A percentile compares a stretch with the other conserved stretches of the same genome.
These are phyloP conservation scores for Pterostichus madidus DNA, from an alignment of 2,888 invertebrate genomes.

Conservation along the genomic window DNA sequence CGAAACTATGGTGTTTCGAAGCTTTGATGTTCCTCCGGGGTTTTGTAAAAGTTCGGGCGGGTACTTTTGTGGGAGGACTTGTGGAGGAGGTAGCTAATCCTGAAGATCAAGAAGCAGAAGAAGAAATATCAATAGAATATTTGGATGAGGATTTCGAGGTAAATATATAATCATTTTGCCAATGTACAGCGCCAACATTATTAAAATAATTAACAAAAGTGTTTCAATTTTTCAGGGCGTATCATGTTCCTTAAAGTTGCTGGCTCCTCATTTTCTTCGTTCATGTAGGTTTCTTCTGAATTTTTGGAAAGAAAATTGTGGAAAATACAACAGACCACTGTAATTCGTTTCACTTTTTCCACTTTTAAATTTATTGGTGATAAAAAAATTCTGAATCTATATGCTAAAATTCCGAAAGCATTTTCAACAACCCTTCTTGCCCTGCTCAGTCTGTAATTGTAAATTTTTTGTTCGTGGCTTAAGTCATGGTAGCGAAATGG, in stretches of 20 bases:
- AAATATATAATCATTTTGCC: not conserved
- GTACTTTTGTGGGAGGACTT: slow-evolving; percentile 1
- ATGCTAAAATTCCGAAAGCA: slow-evolving; percentile 58
- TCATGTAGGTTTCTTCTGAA: not conserved
- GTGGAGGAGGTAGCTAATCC: too few relatives aligned
- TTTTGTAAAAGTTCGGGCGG: not conserved
- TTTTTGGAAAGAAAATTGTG: slow-evolving; percentile 27
- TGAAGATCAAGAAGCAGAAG: too few relatives aligned
- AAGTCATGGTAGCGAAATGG: slow-evolving; percentile 70
- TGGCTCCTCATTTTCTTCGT: slow-evolving; percentile 22
- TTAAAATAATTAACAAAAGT: not conserved
- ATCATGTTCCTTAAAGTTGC: slow-evolving; percentile 1
- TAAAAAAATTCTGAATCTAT: slow-evolving; percentile 5
- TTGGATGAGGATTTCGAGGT: not conserved
- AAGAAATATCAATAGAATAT: too few relatives aligned
- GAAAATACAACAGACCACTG: slow-evolving; percentile 33
- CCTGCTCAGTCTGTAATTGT: slow-evolving; percentile 70
- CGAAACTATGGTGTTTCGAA: slow-evolving; percentile 27
- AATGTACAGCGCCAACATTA: not conserved
- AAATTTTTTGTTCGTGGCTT: slow-evolving; percentile 70
- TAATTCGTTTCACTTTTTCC: slow-evolving; percentile 7
- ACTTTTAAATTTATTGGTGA: not conserved
- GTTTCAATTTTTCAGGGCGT: slow-evolving; percentile 6
- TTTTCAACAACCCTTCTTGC: slow-evolving; percentile 65
- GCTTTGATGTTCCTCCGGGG: not conserved